These are phyloP conservation scores for Theristicus caerulescens DNA, from an alignment of 2,113 vertebrate genomes.

Conservation along the genomic window DNA sequence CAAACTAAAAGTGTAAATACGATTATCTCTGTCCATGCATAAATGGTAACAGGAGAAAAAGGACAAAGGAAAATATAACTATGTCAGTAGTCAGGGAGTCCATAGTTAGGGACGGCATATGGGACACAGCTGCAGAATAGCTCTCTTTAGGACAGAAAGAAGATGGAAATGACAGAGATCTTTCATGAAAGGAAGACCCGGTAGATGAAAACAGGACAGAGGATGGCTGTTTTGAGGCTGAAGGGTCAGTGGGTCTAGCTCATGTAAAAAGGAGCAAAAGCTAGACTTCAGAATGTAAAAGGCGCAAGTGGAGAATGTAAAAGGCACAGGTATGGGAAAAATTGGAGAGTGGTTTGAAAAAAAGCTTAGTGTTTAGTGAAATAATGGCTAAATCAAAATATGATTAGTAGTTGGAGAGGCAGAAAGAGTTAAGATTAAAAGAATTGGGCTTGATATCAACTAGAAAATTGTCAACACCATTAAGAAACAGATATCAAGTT, in stretches of 20 bases:
- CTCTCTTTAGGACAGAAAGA: neutral
- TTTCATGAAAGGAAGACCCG: neutral
- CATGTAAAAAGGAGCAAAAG: neutral
- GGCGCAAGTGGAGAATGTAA: neutral
- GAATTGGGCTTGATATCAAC: neutral
- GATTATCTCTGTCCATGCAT: neutral
- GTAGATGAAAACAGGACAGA: neutral
- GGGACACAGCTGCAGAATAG: neutral
- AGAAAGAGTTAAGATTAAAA: neutral
- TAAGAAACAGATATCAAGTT: neutral
- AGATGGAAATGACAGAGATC: neutral
- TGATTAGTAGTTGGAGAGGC: neutral
- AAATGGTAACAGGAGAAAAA: neutral
- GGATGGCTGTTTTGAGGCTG: neutral
- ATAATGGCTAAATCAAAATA: neutral
- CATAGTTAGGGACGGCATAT: neutral
- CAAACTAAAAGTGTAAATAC: neutral
- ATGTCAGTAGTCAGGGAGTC: fast-evolving
- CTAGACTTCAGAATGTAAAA: neutral
- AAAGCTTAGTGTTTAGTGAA: neutral
- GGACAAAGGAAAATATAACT: neutral
- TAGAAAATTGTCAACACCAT: neutral
- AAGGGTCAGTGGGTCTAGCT: neutral
- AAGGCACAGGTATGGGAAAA: neutral
- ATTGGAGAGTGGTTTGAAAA: neutral